Evolutionary conservation across 2,888 invertebrate species (phyloP), one percentile per base, ranked within the genome.

Genomic region (Cephalotes varians): DNA sequence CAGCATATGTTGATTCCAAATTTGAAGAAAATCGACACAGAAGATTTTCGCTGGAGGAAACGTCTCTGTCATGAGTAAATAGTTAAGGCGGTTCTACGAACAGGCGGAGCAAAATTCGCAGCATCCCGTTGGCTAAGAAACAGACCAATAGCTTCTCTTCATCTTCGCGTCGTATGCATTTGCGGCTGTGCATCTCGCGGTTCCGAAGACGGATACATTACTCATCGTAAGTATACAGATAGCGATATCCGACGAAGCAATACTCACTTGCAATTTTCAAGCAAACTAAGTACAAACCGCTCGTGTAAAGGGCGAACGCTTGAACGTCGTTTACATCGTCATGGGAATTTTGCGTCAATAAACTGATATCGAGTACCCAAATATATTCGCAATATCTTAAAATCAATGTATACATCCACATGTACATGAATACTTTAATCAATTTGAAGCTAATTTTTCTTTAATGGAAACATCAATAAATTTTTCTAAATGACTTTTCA

Each of bases 121-220:
- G 69, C 80, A 21, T 82, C 81, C 67, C 81, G 88, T 90, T 90
- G 90, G 90, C 60, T 79, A 83, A 87, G 83, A 89, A 79, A 77
- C 76, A 84, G 86, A 86, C 90, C 90, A 90, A 90, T 90, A 86
- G 82, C 72, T 82, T 73, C 73, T 7, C 74, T 54, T 9, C 28
- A 12, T 76, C 82, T 85, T 86, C 81, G 82, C 82, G 18, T 82
- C 69, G 25, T 47, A n/a, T 67, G 56, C 69, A 79, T 69, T 56
- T 44, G 56, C 77, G 56, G 67, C 67, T 79, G 44, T 79, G 77
- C 77, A 58, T 51, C 74, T 18, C 60, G 58, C 62, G 37, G 9
- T 44, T 58, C 56, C 44, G 67, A 67, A 56, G 77, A 77, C 67
- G 67, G 67, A 77, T 67, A 56, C 77, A 67, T 77, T 56, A 67